Evolutionary conservation across 2,797 vertebrate species (phyloP), one percentile per base, ranked within the genome.

Genomic region (Botia almorhae): DNA sequence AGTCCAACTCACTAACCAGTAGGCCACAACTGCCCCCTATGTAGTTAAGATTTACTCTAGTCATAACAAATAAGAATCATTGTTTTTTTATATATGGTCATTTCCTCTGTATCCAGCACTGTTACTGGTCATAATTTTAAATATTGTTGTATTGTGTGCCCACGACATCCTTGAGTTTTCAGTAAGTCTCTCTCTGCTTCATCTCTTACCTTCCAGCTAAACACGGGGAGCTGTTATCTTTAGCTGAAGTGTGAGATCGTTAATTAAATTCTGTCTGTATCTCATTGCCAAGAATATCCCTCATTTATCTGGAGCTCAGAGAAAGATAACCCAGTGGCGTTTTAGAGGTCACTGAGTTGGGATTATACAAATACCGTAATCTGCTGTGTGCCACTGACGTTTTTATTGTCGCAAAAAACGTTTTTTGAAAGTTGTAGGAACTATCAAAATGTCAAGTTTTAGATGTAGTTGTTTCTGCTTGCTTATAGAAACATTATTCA

Each of bases 361-460:
- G 53, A 61, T 14, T 21, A 16, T 8, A 39, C 39, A 8, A 17
- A 1, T n/a, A n/a, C 6, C 46, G 26, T 48, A 56, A 53, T 75
- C 23, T 16, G 79, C 69, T 53, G 77, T 60, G n/a, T 74, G 50
- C 50, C 67, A 64, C 69, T 75, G 74, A 74, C 69, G 51, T 70
- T 76, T 50, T 76, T 64, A 68, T 72, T 68, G 69, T n/a, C n/a
- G n/a, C n/a, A n/a, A n/a, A n/a, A n/a, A n/a, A n/a, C n/a, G n/a
- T n/a, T n/a, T n/a, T n/a, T n/a, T n/a, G n/a, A n/a, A n/a, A n/a
- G n/a, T n/a, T n/a, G n/a, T n/a, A n/a, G n/a, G n/a, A n/a, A n/a
- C n/a, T n/a, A n/a, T n/a, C n/a, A n/a, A n/a, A n/a, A n/a, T n/a
- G n/a, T n/a, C n/a, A n/a, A n/a, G n/a, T n/a, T n/a, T n/a, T n/a